These are phyloP conservation scores for Oxyura jamaicensis DNA, from an alignment of 2,113 vertebrate species.

Conservation along the genomic window DNA sequence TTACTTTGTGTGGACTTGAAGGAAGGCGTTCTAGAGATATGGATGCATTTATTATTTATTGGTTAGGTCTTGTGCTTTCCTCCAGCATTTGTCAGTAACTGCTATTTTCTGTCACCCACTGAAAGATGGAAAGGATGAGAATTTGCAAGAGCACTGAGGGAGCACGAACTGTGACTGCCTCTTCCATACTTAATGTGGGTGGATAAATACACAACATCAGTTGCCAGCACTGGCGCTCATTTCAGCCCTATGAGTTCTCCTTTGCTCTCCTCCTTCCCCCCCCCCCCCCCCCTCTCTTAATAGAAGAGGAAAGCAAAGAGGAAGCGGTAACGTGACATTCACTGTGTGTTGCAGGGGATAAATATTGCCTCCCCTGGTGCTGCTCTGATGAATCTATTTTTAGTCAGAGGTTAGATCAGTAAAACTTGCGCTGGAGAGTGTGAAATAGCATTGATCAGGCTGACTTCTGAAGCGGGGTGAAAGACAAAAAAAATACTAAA, in stretches of 20 bases:
- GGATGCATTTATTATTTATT: conserved; percentile 67
- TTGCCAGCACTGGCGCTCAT: neutral
- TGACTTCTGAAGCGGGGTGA: conserved; percentile 69
- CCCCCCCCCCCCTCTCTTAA: neutral
- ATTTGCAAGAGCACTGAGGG: conserved; percentile 40
- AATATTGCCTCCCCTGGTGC: neutral
- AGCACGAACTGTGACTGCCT: conserved; percentile 40
- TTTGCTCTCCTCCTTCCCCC: neutral
- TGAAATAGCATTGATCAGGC: conserved; percentile 76
- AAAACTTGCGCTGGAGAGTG: conserved; percentile 25
- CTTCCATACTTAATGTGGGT: conserved; percentile 39
- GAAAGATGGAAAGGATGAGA: conserved; percentile 65
- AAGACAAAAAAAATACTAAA: conserved; percentile 64
- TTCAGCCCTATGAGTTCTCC: neutral
- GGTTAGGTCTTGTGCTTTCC: conserved; percentile 54
- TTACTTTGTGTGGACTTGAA: conserved; percentile 39
- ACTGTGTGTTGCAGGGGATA: neutral
- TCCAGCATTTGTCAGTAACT: conserved; percentile 62
- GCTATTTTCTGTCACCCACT: conserved; percentile 62
- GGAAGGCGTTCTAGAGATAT: conserved; percentile 13
- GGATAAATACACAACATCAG: conserved; percentile 49
- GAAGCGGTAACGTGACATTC: conserved; percentile 28
- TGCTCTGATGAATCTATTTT: conserved; percentile 62
- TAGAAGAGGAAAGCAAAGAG: neutral
- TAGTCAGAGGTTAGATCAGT: conserved; percentile 25